phyloP scores from a whole-genome alignment of 2,797 vertebrate genomes.

The Diglossa cyanea region DNA sequence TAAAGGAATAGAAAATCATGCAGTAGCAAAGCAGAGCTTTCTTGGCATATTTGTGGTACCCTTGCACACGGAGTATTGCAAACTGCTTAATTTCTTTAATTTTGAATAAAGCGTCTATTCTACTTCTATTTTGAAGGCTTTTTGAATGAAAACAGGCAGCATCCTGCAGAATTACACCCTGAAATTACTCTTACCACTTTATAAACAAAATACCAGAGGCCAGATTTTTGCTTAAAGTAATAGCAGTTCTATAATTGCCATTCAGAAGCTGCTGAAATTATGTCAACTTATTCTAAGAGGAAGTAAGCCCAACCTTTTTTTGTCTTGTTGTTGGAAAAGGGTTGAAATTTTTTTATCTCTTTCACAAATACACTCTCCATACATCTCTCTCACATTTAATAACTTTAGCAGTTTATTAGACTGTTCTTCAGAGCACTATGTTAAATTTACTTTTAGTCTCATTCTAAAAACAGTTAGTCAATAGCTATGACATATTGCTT shows the following conservation, averaged over 20 bases:
- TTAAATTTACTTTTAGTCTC: neutral
- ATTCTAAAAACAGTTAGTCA: neutral
- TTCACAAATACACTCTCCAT: neutral
- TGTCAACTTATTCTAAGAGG: neutral
- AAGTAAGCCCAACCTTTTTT: neutral
- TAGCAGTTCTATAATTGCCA: neutral
- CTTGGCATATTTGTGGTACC: accelerated
- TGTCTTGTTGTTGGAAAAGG: neutral
- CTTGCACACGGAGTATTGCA: neutral
- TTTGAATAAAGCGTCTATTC: neutral
- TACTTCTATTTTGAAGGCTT: neutral
- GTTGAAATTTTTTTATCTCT: neutral
- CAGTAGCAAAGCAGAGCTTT: neutral
- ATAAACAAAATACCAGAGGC: neutral
- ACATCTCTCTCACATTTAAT: neutral
- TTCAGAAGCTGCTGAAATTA: neutral
- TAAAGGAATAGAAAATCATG: neutral
- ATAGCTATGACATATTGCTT: neutral
- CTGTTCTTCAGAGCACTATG: neutral
- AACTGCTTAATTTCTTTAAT: neutral
- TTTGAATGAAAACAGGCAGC: neutral
- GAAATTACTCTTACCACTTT: neutral
- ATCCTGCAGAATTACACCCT: neutral
- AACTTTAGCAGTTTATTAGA: neutral
- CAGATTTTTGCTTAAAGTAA: neutral